Conservation (phyloP, 2,797 vertebrate species). For the Neosilurus mollespiculum region DNA sequence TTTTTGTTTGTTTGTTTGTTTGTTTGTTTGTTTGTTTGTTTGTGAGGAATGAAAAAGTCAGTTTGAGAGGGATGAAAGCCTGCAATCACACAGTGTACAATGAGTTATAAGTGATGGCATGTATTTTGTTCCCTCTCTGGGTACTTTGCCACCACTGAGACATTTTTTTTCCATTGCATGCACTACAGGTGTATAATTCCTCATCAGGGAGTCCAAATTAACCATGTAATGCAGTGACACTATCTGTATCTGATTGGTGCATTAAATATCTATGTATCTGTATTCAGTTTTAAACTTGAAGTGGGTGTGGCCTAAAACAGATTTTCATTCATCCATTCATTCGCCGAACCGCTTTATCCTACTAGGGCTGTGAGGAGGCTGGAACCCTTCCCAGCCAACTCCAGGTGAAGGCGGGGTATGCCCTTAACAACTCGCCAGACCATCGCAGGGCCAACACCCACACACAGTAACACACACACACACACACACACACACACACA, state of each 20-base stretch:
- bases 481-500: no score
- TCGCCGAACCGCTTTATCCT: no score
- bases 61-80: not conserved
- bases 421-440: no score
- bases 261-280: not conserved
- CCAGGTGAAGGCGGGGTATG: no score
- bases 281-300: slow-evolving; percentile 3
- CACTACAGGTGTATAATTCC: no score
- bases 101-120: not conserved
- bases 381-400: no score
- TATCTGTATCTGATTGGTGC: not conserved
- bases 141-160: not conserved
- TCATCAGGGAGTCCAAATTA: not conserved
- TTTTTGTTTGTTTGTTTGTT: no score
- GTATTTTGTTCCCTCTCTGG: not conserved
- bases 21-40: not conserved
- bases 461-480: no score
- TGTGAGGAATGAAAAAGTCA: not conserved
- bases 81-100: not conserved
- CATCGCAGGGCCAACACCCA: no score
- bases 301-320: not conserved
- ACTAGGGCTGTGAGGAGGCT: no score
- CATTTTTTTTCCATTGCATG: not conserved
- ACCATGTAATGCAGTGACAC: not conserved
- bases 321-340: not conserved